Base-by-base conservation (phyloP, 1,140 invertebrate genomes). In the Phenacoccus solenopsis region DNA sequence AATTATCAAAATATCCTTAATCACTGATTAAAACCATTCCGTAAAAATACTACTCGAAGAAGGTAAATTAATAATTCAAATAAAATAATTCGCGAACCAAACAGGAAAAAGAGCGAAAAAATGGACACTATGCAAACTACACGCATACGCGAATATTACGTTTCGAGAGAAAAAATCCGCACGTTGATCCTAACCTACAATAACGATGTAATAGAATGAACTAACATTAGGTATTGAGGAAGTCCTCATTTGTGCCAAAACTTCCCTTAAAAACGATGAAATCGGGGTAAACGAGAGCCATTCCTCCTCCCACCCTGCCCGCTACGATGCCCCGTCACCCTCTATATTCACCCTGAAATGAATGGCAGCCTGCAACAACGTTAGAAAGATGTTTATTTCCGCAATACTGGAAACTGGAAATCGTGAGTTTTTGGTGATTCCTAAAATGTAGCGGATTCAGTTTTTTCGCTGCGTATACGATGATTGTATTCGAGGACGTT, bases 401-500 rank as follows among this genome's bases (percentile, higher is more conserved):
- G 56, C 56, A 59, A 59, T 59, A 20, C 56, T 59, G 56, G 56
- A 59, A 59, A 59, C 56, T 59, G 30, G 20, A 59, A 59, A 59
- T 59, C 56, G 20, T 59, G 7, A 38, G n/a, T n/a, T n/a, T 38
- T 5, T 22, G 21, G 56, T 22, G 21, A n/a, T 59, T 9, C 56
- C 56, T 22, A 59, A 59, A 59, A 59, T 22, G 56, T 59, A 5
- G 32, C n/a, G n/a, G 9, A 10, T 38, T 38, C 9, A 9, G 32
- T 38, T 9, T 38, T 38, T 38, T 10, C 32, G 32, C n/a, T 38
- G 32, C 9, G 32, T 38, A 38, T n/a, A 38, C 32, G 32, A n/a
- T 38, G 32, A 38, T 9, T 38, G n/a, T n/a, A 9, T 38, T 10
- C 32, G 32, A n/a, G n/a, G n/a, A n/a, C n/a, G n/a, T n/a, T n/a